Evolutionary conservation across 2,113 vertebrate species (phyloP), one percentile per base, ranked within the genome.

Genomic region (Circaetus gallicus): DNA sequence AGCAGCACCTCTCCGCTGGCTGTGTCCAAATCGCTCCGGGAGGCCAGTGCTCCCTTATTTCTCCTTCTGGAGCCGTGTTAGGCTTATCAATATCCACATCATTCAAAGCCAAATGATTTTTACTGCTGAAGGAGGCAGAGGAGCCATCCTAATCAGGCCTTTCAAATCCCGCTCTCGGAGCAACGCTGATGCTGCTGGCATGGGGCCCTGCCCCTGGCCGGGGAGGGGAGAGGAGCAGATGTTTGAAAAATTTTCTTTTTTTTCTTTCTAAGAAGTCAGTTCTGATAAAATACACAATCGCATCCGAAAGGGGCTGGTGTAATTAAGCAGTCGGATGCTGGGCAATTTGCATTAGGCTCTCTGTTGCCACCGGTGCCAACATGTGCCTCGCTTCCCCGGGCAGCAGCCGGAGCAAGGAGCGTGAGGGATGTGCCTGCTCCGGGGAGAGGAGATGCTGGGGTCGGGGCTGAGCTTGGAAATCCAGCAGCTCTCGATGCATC

Each of bases 61-160:
- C 32, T 52, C 32, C 28, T 52, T 32, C 43, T 42, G 36, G 32
- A 53, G 19, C 6, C 0, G 14, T 0, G 0, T 43, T 34, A 29
- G 28, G 14, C n/a, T 63, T 50, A 24, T 55, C 70, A 40, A 52
- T 49, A 94, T 20, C 93, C 82, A 84, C 42, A 20, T 21, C 6
- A 17, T 58, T 50, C 77, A 53, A 50, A 84, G 66, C 38, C 53
- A 69, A 72, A 72, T 28, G 50, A 58, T 18, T 93, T 84, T 95
- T 56, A 20, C 45, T 50, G 77, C 86, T 76, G 59, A 62, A 80
- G 72, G 79, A 89, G 73, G 28, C 21, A 0, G 6, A 90, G 77
- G 78, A 94, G 34, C 70, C 34, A 34, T 52, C 53, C 77, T 90
- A 70, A 95, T 20, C 66, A 76, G 78, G 52, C 70, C 28, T 61